Conservation (phyloP, 1,140 invertebrate species). For the Bursaphelenchus mucronatus region DNA sequence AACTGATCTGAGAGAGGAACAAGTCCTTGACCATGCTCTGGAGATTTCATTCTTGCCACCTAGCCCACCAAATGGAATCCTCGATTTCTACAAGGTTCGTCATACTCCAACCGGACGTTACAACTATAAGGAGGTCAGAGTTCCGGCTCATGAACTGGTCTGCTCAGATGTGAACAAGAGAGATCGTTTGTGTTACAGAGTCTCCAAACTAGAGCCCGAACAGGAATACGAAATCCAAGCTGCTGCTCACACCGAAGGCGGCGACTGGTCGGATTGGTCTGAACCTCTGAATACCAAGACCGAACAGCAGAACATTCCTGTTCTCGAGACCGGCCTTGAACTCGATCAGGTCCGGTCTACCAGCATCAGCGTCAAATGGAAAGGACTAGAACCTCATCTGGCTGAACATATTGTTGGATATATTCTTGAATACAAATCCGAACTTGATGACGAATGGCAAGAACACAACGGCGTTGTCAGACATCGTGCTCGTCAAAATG, state of each 20-base stretch:
- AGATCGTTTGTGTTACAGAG: slow-evolving; percentile 56
- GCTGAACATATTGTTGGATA: slow-evolving; percentile 59
- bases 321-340: slow-evolving; percentile 55
- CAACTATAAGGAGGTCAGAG: slow-evolving; percentile 56
- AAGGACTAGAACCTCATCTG: slow-evolving; percentile 47
- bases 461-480: slow-evolving; percentile 56
- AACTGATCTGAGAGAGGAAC: slow-evolving; percentile 56
- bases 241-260: slow-evolving; percentile 58
- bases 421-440: slow-evolving; percentile 59
- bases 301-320: slow-evolving; percentile 56
- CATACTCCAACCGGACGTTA: slow-evolving; percentile 49
- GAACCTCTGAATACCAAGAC: slow-evolving; percentile 48
- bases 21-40: slow-evolving; percentile 49
- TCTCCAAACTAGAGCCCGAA: slow-evolving; percentile 57
- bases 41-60: slow-evolving; percentile 60
- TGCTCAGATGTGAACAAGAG: slow-evolving; percentile 50
- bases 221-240: slow-evolving; percentile 59
- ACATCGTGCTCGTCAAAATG: slow-evolving; percentile 42
- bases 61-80: slow-evolving; percentile 54
- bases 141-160: slow-evolving; percentile 50
- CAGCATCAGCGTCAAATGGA: slow-evolving; percentile 58
- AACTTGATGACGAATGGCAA: slow-evolving; percentile 52
- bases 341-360: slow-evolving; percentile 54
- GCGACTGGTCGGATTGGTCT: slow-evolving; percentile 59
- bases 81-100: slow-evolving; percentile 55